A percentile compares a stretch with the other conserved stretches of the same genome.
Evolutionary conservation across 2,888 invertebrate species (phyloP).

Genomic region (Parnassius mnemosyne): DNA sequence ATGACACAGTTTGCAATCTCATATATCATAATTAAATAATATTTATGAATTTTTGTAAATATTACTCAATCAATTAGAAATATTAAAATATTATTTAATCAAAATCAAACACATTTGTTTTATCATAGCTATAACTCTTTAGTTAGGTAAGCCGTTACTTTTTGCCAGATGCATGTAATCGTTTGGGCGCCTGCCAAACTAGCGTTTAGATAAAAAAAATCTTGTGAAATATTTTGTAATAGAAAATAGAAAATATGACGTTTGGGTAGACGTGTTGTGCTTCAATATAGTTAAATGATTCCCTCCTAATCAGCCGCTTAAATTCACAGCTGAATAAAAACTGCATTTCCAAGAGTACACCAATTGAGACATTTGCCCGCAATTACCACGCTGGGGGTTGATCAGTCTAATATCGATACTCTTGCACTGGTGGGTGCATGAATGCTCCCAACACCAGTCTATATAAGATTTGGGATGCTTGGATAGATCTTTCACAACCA

Average conservation of each 20-base stretch:
- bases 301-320: too few relatives aligned
- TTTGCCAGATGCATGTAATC: constrained; percentile 21
- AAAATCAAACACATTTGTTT: background rate
- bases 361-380: too few relatives aligned
- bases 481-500: too few relatives aligned
- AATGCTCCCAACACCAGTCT: too few relatives aligned
- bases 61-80: background rate
- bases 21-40: background rate
- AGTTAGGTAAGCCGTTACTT: constrained; percentile 15
- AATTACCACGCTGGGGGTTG: too few relatives aligned
- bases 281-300: too few relatives aligned
- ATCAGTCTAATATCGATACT: too few relatives aligned
- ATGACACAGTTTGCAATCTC: constrained; percentile 4
- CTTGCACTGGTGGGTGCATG: too few relatives aligned
- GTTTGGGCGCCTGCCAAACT: constrained; percentile 12
- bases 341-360: too few relatives aligned
- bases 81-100: background rate
- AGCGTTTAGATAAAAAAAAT: background rate
- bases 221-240: background rate
- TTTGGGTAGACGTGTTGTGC: constrained; percentile 1
- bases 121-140: constrained; percentile 12
- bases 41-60: background rate
- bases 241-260: background rate
- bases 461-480: too few relatives aligned
- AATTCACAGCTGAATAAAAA: too few relatives aligned